These are phyloP conservation scores for Spongilla lacustris DNA, from an alignment of 37 sponge, comb jelly and placozoan genomes.

Conservation along the genomic window DNA sequence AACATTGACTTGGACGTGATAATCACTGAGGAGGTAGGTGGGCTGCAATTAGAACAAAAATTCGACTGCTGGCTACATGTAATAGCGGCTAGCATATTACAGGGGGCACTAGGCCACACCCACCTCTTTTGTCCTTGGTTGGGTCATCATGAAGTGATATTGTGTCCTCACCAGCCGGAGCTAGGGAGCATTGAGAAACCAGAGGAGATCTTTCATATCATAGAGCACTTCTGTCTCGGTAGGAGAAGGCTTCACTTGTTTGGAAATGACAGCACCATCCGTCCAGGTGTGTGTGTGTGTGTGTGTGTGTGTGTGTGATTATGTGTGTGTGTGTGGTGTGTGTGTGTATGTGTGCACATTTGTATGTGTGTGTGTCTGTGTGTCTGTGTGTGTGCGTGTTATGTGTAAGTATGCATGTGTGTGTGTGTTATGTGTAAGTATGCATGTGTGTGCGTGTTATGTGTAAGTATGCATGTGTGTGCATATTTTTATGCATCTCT, in stretches of 20 bases:
- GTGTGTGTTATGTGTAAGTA: too few species aligned
- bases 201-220: constrained; percentile 93
- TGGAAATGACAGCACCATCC: constrained; percentile 81
- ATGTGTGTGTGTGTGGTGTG: constrained; percentile 32
- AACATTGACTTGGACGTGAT: constrained; percentile 96
- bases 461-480: too few species aligned
- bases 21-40: constrained; percentile 87
- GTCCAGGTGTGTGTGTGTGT: constrained; percentile 68
- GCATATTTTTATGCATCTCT: too few species aligned
- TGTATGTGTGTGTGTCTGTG: constrained; percentile 14
- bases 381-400: constrained; percentile 13
- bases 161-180: constrained; percentile 31
- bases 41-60: neutral
- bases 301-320: neutral
- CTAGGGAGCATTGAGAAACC: constrained; percentile 84
- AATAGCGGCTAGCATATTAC: too few species aligned
- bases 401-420: too few species aligned
- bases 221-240: constrained; percentile 97
- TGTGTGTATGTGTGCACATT: neutral
- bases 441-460: too few species aligned
- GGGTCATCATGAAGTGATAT: neutral
- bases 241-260: constrained; percentile 89
- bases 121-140: too few species aligned
- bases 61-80: neutral
- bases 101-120: too few species aligned